A percentile compares a stretch with the other conserved stretches of the same genome.
phyloP scores from a whole-genome alignment of 2,113 vertebrate species.

The Elephas maximus region DNA sequence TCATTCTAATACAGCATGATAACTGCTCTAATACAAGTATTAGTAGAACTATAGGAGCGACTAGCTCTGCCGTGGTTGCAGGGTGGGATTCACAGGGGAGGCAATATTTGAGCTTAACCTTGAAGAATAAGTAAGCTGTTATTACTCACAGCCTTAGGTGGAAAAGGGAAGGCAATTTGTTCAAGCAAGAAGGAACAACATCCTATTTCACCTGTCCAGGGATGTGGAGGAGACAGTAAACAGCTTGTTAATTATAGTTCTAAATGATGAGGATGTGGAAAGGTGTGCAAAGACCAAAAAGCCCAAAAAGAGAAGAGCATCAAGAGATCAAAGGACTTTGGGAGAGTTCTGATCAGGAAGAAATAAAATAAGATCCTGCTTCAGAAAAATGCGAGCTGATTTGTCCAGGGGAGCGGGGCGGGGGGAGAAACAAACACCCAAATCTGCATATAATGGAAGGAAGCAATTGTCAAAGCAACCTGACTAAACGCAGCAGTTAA shows the following conservation, averaged over 20 bases:
- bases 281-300: neutral
- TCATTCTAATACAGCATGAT: neutral
- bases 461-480: neutral
- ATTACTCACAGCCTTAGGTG: neutral
- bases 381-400: neutral
- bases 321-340: neutral
- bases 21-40: neutral
- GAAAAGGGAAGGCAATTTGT: neutral
- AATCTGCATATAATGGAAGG: neutral
- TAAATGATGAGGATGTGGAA: slow-evolving; percentile 13
- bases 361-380: neutral
- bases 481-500: neutral
- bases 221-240: neutral
- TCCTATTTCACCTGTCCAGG: neutral
- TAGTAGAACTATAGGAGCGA: neutral
- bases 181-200: neutral
- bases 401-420: neutral
- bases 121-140: neutral
- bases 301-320: neutral
- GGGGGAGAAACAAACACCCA: neutral
- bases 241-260: neutral
- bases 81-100: neutral
- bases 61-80: neutral
- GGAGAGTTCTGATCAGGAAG: neutral
- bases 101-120: neutral